These are phyloP conservation scores for Recurvirostra avosetta DNA, from an alignment of 2,113 vertebrate genomes.

Conservation along the genomic window DNA sequence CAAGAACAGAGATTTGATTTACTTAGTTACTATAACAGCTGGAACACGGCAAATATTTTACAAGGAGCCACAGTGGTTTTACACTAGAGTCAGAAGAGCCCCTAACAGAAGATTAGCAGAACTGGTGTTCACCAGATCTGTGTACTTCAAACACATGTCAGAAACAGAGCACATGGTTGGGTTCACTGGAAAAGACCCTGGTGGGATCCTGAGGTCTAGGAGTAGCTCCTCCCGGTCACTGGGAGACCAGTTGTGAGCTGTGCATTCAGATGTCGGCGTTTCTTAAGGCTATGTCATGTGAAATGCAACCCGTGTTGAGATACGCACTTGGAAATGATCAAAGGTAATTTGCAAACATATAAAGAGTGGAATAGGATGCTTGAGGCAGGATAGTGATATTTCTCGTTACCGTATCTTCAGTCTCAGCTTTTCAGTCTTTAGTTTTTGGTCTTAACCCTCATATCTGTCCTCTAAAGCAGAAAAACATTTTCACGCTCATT, in stretches of 20 bases:
- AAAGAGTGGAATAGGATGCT: neutral
- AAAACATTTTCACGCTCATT: neutral
- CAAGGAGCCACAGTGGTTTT: neutral
- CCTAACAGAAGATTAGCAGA: neutral
- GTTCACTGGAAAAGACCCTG: neutral
- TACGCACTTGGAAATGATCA: neutral
- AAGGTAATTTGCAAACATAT: neutral
- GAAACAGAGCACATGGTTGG: neutral
- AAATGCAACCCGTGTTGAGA: neutral
- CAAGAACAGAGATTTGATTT: conserved; percentile 18
- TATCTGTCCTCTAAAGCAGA: neutral
- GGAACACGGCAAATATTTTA: conserved; percentile 11
- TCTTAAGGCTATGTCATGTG: neutral
- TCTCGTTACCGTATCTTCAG: neutral
- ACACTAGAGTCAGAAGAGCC: neutral
- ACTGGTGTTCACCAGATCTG: neutral
- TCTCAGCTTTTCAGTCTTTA: neutral
- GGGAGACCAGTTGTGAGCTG: neutral
- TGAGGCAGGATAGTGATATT: neutral
- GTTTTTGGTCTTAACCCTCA: neutral
- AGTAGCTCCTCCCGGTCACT: neutral
- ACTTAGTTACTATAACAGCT: neutral
- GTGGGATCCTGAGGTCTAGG: neutral
- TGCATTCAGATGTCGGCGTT: neutral
- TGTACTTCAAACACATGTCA: neutral